These are phyloP conservation scores for Ericerus pela DNA, from an alignment of 1,140 invertebrate genomes.

Conservation along the genomic window DNA sequence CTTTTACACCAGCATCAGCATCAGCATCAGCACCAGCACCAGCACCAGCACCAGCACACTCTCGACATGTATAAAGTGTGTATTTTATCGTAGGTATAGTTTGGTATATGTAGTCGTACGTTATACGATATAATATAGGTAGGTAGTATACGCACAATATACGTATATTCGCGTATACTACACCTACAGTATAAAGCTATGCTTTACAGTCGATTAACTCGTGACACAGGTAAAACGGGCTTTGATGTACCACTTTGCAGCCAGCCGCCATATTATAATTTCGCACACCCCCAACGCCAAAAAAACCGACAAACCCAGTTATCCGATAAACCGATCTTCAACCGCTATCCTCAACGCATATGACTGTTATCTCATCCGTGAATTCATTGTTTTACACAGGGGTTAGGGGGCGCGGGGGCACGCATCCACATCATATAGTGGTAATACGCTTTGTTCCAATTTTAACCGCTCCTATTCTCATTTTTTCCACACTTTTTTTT, in stretches of 20 bases:
- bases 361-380: slow-evolving; percentile 11
- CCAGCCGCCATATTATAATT: background rate
- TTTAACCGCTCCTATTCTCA: too few relatives aligned
- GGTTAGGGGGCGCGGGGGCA: too few relatives aligned
- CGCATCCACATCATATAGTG: slow-evolving; percentile 7
- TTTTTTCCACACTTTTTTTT: too few relatives aligned
- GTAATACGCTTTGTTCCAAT: slow-evolving; percentile 9
- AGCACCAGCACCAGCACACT: too few relatives aligned
- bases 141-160: too few relatives aligned
- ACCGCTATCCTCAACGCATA: slow-evolving; percentile 9
- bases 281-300: background rate
- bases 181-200: slow-evolving; percentile 1
- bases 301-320: slow-evolving; percentile 12
- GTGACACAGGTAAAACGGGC: slow-evolving; percentile 9
- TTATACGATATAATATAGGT: too few relatives aligned
- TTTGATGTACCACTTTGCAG: slow-evolving; percentile 10
- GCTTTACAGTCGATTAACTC: slow-evolving; percentile 11
- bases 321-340: slow-evolving; percentile 11
- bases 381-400: slow-evolving; percentile 12
- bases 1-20: too few relatives aligned
- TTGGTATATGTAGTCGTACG: too few relatives aligned
- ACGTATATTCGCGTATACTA: too few relatives aligned
- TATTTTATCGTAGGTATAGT: too few relatives aligned
- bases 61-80: too few relatives aligned
- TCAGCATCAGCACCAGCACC: too few relatives aligned